Evolutionary conservation across 2,797 vertebrate genomes (phyloP), one percentile per base, ranked within the genome.

Genomic region (Siniperca obscura): DNA sequence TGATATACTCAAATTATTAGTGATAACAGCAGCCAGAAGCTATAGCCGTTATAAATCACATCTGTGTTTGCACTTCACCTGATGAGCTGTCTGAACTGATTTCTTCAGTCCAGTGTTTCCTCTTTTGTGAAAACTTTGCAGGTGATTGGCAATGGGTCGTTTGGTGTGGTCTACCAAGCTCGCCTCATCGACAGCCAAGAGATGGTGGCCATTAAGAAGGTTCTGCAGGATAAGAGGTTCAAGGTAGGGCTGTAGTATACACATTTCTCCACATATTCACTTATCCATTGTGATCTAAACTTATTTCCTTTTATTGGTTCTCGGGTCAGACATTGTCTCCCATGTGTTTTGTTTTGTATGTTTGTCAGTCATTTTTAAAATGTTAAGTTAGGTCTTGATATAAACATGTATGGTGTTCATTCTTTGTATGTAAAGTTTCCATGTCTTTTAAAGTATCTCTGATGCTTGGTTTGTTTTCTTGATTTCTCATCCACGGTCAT

Each of bases 181-280:
- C 95, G 97, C 25, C 95, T 98, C 86, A 96, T 96, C 25, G 97
- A 97, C 91, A 96, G 95, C 36, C 97, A 97, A 61, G 97, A 98
- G 88, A 96, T 98, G 95, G 97, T 98, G 86, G 97, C 97, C 66
- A 98, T 98, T 83, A 98, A 98, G 89, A 98, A 98, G 78, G 97
- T 98, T 78, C 94, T 98, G 76, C 97, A 98, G 93, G 97, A 98
- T 85, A 98, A 98, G 87, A 95, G 97, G 88, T 98, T 98, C 87
- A 98, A 98, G 97, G 97, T 97, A 89, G 21, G 25, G 17, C 3
- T 75, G 5, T n/a, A 1, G 4, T 44, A 2, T 30, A 25, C 1
- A 2, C 0, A 19, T 27, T 21, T 72, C 22, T 57, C 17, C 7
- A 12, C 34, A 16, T n/a, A 1, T 42, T 77, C 13, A 21, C 7